Percentiles rank a stretch among this genome's conserved stretches.
Evolutionary conservation across 2,888 invertebrate genomes (phyloP).

Genomic region (Drosophila atripex): DNA sequence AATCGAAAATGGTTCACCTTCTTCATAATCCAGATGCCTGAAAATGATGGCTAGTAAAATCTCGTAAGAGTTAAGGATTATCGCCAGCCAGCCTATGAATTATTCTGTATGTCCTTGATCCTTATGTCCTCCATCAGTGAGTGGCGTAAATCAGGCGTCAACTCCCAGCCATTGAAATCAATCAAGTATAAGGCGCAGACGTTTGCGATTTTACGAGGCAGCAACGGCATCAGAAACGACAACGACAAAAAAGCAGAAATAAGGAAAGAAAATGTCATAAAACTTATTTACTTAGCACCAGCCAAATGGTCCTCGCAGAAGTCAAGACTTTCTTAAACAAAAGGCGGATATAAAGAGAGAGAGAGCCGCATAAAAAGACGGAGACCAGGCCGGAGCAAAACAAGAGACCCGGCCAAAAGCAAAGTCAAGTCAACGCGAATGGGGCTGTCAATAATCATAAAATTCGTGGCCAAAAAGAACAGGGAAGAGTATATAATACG

Average conservation of each 20-base stretch:
- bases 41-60: not conserved
- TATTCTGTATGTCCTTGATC: conserved; percentile 26
- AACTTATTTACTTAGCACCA: conserved; percentile 76
- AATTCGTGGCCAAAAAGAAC: conserved; percentile 25
- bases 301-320: conserved; percentile 21
- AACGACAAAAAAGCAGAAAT: conserved; percentile 37
- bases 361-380: conserved; percentile 49
- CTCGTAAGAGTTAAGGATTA: conserved; percentile 7
- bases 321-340: conserved; percentile 53
- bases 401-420: conserved; percentile 19
- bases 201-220: conserved; percentile 64
- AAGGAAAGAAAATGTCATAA: conserved; percentile 66
- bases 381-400: conserved; percentile 7
- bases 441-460: conserved; percentile 74
- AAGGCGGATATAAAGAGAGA: conserved; percentile 55
- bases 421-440: conserved; percentile 45
- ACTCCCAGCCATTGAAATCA: conserved; percentile 60
- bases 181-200: conserved; percentile 68
- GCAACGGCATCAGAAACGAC: conserved; percentile 34
- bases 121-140: conserved; percentile 17
- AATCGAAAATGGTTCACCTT: not conserved
- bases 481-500: not conserved
- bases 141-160: conserved; percentile 35
- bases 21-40: too few species aligned
- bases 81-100: conserved; percentile 22